Percentiles rank a stretch among this genome's conserved stretches.
phyloP scores from a whole-genome alignment of 2,888 invertebrate species.

The Ochropacha duplaris region DNA sequence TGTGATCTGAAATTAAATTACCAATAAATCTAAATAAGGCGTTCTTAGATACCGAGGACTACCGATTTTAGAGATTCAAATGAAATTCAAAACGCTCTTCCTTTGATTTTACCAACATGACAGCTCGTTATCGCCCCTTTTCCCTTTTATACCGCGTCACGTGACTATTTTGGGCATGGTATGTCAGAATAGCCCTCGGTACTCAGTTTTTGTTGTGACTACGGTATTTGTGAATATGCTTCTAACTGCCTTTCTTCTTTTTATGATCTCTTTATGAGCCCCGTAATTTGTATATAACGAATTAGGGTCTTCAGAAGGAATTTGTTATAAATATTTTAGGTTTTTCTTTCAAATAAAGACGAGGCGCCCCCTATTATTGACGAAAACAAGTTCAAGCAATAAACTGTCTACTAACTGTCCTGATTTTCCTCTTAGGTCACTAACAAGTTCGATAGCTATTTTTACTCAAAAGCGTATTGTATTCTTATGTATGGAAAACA shows the following conservation, averaged over 20 bases:
- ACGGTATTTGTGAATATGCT: conserved; percentile 19
- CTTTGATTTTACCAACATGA: conserved; percentile 14
- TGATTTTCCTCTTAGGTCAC: too few relatives aligned
- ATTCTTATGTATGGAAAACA: conserved; percentile 19
- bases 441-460: background rate
- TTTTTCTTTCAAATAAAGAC: background rate
- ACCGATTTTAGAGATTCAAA: too few relatives aligned
- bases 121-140: conserved; percentile 32
- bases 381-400: too few relatives aligned
- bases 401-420: too few relatives aligned
- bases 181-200: conserved; percentile 23
- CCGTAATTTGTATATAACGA: background rate
- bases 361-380: too few relatives aligned
- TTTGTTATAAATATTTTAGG: background rate
- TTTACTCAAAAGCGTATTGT: background rate
- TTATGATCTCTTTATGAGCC: conserved; percentile 14
- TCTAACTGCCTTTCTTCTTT: conserved; percentile 17
- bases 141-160: conserved; percentile 19
- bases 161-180: conserved; percentile 39
- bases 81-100: conserved; percentile 18
- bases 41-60: conserved; percentile 2
- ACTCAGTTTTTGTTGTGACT: conserved; percentile 36
- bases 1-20: conserved; percentile 8
- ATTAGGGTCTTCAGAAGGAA: background rate
- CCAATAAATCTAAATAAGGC: conserved; percentile 12